phyloP scores from a whole-genome alignment of 2,113 vertebrate species.

The Cochlearius cochlearius region DNA sequence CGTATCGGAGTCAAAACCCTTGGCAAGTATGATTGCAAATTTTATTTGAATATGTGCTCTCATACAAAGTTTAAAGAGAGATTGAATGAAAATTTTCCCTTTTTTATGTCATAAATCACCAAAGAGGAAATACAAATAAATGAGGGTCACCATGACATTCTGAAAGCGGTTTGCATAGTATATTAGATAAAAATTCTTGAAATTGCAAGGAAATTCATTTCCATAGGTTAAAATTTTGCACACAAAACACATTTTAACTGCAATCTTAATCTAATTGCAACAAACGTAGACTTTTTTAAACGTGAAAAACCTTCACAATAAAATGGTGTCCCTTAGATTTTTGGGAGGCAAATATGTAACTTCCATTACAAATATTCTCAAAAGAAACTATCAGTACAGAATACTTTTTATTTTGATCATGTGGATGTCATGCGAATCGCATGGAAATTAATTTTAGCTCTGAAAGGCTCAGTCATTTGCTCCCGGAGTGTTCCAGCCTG shows the following conservation, averaged over 20 bases:
- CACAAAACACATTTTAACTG: background rate
- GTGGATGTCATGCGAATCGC: background rate
- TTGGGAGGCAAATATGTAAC: background rate
- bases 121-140: background rate
- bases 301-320: background rate
- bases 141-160: background rate
- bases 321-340: background rate
- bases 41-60: background rate
- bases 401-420: background rate
- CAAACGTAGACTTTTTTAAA: background rate
- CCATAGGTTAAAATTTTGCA: background rate
- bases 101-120: background rate
- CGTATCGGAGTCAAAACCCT: background rate
- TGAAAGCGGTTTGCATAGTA: background rate
- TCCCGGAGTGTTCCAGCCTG: background rate
- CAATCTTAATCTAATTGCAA: background rate
- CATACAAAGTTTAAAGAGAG: background rate
- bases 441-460: background rate
- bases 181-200: background rate
- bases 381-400: background rate
- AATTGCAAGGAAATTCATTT: background rate
- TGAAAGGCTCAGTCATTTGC: background rate
- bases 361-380: background rate
- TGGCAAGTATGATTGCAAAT: background rate
- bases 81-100: background rate